Base-by-base conservation (phyloP, 2,113 vertebrate genomes). In the Dasyprocta punctata region DNA sequence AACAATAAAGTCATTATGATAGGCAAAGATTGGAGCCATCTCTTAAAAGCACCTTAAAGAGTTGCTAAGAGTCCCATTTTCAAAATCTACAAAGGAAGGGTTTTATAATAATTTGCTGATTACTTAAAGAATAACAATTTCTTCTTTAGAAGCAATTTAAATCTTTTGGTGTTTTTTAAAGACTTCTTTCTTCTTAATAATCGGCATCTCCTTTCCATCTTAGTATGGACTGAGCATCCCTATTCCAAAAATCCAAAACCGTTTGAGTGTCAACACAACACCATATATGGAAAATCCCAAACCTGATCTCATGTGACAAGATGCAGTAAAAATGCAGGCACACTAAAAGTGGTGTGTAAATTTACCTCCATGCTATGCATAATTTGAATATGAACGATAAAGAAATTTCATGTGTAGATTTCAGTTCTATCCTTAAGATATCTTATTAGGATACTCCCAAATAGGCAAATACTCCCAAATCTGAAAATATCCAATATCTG, bases 1-100 rank as follows among this genome's bases (percentile, higher is more conserved):
- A 77, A 12, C 0, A 7, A 26, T 1, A 30, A 14, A 3, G 14
- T 11, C 19, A 14, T 41, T 49, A 6, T 2, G n/a, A 28, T 0
- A 10, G 49, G 54, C n/a, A 36, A 7, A 14, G 33, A 9, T 2
- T 13, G 10, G 19, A 13, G 26, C 63, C 17, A 26, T 47, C 60
- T 26, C 81, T 83, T 14, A 11, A 16, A 86, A 47, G 83, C 28
- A 26, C 3, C 38, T 33, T 9, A 2, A 30, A 52, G 56, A 6
- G 3, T 19, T 30, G 8, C 9, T 38, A 41, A 30, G 63, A 14
- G 26, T 3, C 9, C 14, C 12, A 16, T 33, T 19, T 22, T 54
- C 16, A 44, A 49, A 71, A 86, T 65, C 44, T 69, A 36, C 52
- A 49, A 78, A 38, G 44, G 3, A 44, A 10, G 14, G 5, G 5